phyloP scores from a whole-genome alignment of 2,797 vertebrate species.

The Eulemur coronatus region DNA sequence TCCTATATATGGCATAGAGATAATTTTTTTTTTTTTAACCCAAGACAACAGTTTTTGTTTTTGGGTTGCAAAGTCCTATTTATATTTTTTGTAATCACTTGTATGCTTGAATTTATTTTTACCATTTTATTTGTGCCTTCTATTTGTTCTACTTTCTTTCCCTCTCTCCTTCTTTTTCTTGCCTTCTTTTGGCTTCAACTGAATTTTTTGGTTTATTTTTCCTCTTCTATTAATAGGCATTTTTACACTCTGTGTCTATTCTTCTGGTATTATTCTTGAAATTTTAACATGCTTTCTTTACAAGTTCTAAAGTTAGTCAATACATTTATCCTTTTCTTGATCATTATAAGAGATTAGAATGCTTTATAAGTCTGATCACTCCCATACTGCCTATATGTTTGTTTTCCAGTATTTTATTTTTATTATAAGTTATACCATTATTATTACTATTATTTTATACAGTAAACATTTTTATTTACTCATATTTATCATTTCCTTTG shows the following conservation, averaged over 20 bases:
- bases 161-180: not conserved
- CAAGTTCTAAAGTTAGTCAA: not conserved
- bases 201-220: not conserved
- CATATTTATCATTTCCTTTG: not conserved
- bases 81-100: not conserved
- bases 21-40: not conserved
- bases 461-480: not conserved
- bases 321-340: not conserved
- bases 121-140: not conserved
- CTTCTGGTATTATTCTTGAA: not conserved
- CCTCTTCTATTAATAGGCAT: not conserved
- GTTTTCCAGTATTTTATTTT: not conserved
- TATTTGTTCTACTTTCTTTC: not conserved
- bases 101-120: not conserved
- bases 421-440: not conserved
- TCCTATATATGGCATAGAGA: not conserved
- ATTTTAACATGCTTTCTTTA: not conserved
- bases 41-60: not conserved
- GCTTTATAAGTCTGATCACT: not conserved
- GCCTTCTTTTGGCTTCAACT: not conserved
- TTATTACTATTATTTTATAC: not conserved
- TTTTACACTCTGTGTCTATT: not conserved
- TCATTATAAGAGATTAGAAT: not conserved
- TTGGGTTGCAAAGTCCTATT: not conserved
- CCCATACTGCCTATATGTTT: not conserved